Conservation (phyloP, 2,113 vertebrate species). For the Mesoclemmys tuberculata region DNA sequence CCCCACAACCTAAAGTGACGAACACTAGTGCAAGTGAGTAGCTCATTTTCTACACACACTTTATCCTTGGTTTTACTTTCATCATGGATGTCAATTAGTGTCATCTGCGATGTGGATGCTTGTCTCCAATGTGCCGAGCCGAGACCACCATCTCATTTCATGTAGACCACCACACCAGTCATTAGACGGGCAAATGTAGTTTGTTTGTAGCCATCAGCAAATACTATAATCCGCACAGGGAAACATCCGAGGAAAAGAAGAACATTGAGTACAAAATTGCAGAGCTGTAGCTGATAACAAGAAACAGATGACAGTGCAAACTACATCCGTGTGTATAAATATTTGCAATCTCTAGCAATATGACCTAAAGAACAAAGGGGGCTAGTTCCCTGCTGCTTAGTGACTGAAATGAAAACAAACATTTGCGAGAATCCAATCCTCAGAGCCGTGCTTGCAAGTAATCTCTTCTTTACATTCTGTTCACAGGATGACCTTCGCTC, state of each 20-base stretch:
- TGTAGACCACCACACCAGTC: background rate
- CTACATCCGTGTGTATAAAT: constrained; percentile 66
- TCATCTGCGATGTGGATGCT: background rate
- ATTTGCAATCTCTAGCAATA: constrained; percentile 61
- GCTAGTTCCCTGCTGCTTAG: constrained; percentile 63
- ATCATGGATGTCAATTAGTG: constrained; percentile 4
- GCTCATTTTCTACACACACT: background rate
- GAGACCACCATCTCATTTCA: constrained; percentile 3
- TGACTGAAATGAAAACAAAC: constrained; percentile 73
- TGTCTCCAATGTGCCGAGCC: background rate
- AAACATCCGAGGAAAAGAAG: background rate
- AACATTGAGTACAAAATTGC: constrained; percentile 30
- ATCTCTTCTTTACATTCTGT: constrained; percentile 46
- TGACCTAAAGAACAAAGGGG: constrained; percentile 69
- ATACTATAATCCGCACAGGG: background rate
- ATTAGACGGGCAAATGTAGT: background rate
- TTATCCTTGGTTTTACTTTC: background rate
- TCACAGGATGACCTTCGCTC: constrained; percentile 33
- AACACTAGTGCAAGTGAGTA: background rate
- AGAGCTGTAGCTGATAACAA: constrained; percentile 53
- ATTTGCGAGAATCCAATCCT: constrained; percentile 49
- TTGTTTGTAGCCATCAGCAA: background rate
- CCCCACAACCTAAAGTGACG: background rate
- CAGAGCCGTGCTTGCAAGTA: background rate
- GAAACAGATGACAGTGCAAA: constrained; percentile 67